Evolutionary conservation across 2,797 vertebrate genomes (phyloP), one percentile per base, ranked within the genome.

Genomic region (Coreius guichenoti): DNA sequence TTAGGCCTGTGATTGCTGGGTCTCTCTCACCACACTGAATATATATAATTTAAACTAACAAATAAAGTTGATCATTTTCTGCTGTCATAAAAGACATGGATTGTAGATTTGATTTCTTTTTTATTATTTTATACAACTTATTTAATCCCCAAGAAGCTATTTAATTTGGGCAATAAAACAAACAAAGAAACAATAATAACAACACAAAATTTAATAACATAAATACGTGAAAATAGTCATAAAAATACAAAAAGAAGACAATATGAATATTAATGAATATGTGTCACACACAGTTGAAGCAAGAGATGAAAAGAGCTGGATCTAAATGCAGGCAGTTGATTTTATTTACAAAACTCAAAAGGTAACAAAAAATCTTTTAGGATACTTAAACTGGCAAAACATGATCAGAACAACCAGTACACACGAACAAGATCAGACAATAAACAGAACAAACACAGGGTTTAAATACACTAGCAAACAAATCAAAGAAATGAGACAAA

Each of bases 1-100:
- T 95, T 95, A 95, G 89, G 90, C 86, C 82, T 76, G 88, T 90
- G 92, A 94, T 94, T 90, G 93, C 89, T 82, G 85, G 80, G 87
- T 89, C 86, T 84, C 86, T 69, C 80, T 89, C 85, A 73, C 49
- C 69, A 82, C 76, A 87, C 68, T 77, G 65, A 76, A 70, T 70
- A 68, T 86, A 67, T 69, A 47, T 73, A 73, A 84, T 86, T 68
- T 54, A 82, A 61, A 83, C 63, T 43, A 23, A 87, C 63, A 77
- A 82, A 86, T 65, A 54, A 45, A 85, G 31, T 78, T 83, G 86
- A 89, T 88, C 13, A n/a, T 45, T 76, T 16, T 31, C 16, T 67
- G 19, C 33, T 82, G 63, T n/a, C 47, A 58, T n/a, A 43, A 68
- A 75, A 75, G 1, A 67, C 45, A 36, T 17, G 80, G 11, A 61